Evolutionary conservation across 2,113 vertebrate species (phyloP).

Genomic region (Pedionomus torquatus): DNA sequence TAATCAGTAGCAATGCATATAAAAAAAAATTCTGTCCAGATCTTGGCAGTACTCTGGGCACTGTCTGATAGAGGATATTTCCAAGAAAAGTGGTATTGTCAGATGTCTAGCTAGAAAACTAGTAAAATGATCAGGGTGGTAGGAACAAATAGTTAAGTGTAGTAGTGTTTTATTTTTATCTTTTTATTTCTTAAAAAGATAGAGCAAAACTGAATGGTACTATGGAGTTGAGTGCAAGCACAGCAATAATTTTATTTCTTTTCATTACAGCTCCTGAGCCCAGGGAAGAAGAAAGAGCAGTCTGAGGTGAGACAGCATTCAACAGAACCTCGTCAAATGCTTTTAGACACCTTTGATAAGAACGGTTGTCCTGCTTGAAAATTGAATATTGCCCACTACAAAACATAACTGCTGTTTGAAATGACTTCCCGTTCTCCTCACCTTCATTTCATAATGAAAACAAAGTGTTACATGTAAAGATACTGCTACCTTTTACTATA

Average conservation of each 20-base stretch:
- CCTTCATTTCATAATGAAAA: not conserved
- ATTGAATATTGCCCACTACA: not conserved
- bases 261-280: constrained; percentile 4
- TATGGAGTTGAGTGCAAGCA: not conserved
- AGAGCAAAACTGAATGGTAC: not conserved
- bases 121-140: not conserved
- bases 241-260: not conserved
- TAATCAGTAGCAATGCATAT: not conserved
- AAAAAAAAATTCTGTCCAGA: not conserved
- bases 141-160: not conserved
- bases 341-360: not conserved
- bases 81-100: not conserved
- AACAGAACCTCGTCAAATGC: not conserved
- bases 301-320: not conserved
- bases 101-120: not conserved
- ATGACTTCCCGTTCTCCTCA: not conserved
- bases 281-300: not conserved
- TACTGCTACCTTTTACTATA: not conserved
- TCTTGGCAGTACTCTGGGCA: not conserved
- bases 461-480: not conserved
- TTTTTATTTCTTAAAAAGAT: not conserved
- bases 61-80: not conserved
- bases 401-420: not conserved
- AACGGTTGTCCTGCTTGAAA: not conserved
- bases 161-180: not conserved